Evolutionary conservation across 2,113 vertebrate species (phyloP), one percentile per base, ranked within the genome.

Genomic region (Ifrita kowaldi): DNA sequence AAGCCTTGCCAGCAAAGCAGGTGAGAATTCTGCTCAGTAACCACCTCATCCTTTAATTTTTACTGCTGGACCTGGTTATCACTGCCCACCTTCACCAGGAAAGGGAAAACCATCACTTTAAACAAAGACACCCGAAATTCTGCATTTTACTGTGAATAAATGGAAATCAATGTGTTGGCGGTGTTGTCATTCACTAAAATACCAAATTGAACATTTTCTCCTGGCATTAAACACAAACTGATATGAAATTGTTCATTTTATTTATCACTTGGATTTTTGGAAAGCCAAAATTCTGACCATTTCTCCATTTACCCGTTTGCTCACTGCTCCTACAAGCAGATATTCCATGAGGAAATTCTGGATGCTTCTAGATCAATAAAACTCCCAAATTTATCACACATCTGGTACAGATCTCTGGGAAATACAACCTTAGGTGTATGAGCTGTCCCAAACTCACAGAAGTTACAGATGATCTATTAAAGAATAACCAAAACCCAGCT

Each of bases 41-140:
- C 75, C 95, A 94, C 88, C 88, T 74, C 91, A 6, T 18, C 65
- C 89, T 89, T 79, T 67, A 12, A 80, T 93, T 95, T 77, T 78
- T 71, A 83, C 93, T 95, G 90, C 95, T 96, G 95, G 96, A 47
- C 64, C 87, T 67, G 73, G 88, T 95, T 86, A 94, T 92, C 95
- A 81, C 56, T 60, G n/a, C 79, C 33, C 55, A 64, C 81, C 85
- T 67, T 24, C 94, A 52, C 49, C 47, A 74, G 75, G 46, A 84
- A 65, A 82, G 79, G 85, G 42, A 86, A 94, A 95, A 41, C 39
- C 55, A 37, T 64, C 93, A 56, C 93, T 95, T 84, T 73, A 70
- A 93, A 77, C 60, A 91, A 91, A 97, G 83, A 73, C 63, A 64
- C 74, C 59, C 81, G 37, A 76, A 86, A 78, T 68, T 44, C 83